Evolutionary conservation across 2,888 invertebrate genomes (phyloP), one percentile per base, ranked within the genome.

Genomic region (Zygaena filipendulae): DNA sequence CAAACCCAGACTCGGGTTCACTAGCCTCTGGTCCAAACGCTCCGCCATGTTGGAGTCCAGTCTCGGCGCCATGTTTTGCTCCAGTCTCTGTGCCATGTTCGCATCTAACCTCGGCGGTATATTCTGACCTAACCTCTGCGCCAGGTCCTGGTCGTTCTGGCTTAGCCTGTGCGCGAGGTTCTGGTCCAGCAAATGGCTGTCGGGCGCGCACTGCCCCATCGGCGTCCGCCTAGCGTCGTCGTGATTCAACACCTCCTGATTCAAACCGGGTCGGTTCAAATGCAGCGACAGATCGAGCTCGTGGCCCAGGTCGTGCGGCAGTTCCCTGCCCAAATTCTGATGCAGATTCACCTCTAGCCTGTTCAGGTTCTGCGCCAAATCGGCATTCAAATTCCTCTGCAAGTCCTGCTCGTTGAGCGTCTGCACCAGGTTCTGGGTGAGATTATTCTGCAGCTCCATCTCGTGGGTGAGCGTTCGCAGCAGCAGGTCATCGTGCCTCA

Each of bases 281-380:
- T 68, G 63, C 33, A 64, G 61, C 0, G 64, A 55, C 9, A 69
- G 21, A 39, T 66, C 59, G 2, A 66, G 40, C 16, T 64, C 69
- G 16, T 67, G 64, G 6, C 43, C 52, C 16, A 69, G 43, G 28
- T 62, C 59, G 2, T 62, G 57, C 0, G 55, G 48, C 5, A 67
- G 25, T 20, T 60, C 53, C 14, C 46, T 30, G 9, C 26, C 36
- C 11, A 68, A 35, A 35, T 49, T 53, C 22, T 57, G 59, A 0
- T 43, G 40, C 6, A 60, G 29, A n/a, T 39, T 49, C 1, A 53
- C 43, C 12, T 64, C 61, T 12, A 37, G 43, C 0, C 56, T 38
- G 4, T 21, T 24, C 7, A 16, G 7, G 16, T 7, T 16, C 7
- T 16, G 33, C 0, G 29, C 26, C 21, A 39, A 21, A 21, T 39